These are phyloP conservation scores for Struthidea cinerea DNA, from an alignment of 2,113 vertebrate species.

Conservation along the genomic window DNA sequence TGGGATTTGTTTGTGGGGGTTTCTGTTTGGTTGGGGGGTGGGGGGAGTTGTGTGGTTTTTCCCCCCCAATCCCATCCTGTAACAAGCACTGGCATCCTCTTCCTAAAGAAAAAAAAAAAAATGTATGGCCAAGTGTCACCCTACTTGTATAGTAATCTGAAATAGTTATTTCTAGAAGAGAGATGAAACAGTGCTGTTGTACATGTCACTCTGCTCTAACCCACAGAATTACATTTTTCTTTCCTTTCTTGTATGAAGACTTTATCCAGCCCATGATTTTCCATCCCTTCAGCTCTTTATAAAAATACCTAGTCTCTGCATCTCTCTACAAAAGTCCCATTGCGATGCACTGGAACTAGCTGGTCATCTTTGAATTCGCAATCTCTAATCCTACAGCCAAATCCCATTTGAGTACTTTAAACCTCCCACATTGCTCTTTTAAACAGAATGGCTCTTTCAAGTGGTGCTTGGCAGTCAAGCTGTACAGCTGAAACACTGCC, in stretches of 20 bases:
- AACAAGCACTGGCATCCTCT: background rate
- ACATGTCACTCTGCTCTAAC: background rate
- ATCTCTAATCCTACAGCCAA: background rate
- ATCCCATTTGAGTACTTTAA: background rate
- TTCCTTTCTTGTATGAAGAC: background rate
- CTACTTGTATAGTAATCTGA: background rate
- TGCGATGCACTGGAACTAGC: background rate
- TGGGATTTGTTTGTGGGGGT: background rate
- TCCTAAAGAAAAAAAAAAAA: background rate
- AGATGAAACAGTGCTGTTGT: background rate
- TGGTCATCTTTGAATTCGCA: background rate
- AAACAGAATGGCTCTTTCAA: conserved; percentile 29
- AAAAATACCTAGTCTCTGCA: background rate
- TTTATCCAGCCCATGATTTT: background rate
- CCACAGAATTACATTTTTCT: background rate
- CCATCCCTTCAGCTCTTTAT: background rate
- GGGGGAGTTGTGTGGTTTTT: background rate
- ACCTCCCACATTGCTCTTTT: background rate
- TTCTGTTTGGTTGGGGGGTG: background rate
- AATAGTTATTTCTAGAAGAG: background rate
- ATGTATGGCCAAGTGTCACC: background rate
- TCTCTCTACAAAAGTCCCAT: background rate
- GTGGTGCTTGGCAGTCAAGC: background rate
- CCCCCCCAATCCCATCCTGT: background rate
- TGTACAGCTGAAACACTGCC: background rate